Evolutionary conservation across 2,888 invertebrate species (phyloP), one percentile per base, ranked within the genome.

Genomic region (Keiferia lycopersicella): DNA sequence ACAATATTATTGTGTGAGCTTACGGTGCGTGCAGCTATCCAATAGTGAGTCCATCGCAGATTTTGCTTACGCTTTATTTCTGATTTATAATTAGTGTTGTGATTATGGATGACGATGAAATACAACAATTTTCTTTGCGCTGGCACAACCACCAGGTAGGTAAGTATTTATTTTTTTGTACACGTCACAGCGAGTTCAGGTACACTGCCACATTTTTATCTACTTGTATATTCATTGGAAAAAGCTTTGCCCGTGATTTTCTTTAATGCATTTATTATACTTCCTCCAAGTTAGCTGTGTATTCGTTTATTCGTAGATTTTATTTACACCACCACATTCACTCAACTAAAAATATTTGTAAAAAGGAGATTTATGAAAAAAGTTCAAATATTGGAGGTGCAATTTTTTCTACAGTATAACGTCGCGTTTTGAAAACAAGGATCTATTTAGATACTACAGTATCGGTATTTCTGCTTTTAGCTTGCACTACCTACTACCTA

Each of bases 101-200:
- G 81, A 74, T 48, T 77, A 92, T 92, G 91, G 92, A 90, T 83
- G 93, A 93, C 81, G 94, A 94, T 80, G 92, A 93, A 72, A 87
- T 93, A 75, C 95, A 95, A 87, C 96, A 96, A 86, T 96, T 96
- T 88, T 96, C 96, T 85, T 93, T 96, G 79, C 94, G 96, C 84
- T 96, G 96, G 96, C 96, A 96, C 88, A 96, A 96, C 87, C 95
- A 94, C 86, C 94, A 95, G 93, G 94, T 94, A 92, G 93, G 92
- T 88, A 82, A 90, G 91, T 91, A 89, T 75, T 83, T 79, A 71
- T 79, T 79, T 82, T 77, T 73, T 76, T 73, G 72, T 76, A 85
- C 83, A 83, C 82, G 77, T 69, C 79, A 82, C 81, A 74, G 73
- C 68, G 75, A 71, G 69, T 69, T 73, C 77, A 81, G 77, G 79